A percentile compares a stretch with the other conserved stretches of the same genome.
phyloP scores from a whole-genome alignment of 2,888 invertebrate species.

The Globia sparganii region DNA sequence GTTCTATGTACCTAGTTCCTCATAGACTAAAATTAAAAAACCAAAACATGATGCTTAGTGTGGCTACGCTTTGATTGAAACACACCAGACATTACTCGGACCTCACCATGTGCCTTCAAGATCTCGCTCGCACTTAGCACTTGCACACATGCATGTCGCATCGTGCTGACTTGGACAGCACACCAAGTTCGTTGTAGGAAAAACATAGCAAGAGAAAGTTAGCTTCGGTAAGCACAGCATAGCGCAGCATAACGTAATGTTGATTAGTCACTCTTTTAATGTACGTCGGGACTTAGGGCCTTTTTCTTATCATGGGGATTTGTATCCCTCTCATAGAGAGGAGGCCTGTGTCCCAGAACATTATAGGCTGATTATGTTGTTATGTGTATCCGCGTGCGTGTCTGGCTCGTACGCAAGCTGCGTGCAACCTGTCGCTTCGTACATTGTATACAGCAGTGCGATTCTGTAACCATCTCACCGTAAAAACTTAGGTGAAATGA shows the following conservation, averaged over 20 bases:
- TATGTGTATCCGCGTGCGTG: not conserved
- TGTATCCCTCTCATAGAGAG: too few species aligned
- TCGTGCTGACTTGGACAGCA: not conserved
- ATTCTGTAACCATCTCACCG: too few species aligned
- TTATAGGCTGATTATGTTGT: too few species aligned
- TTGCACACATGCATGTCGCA: not conserved
- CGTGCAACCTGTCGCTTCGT: not conserved
- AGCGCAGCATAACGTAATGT: not conserved
- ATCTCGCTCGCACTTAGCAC: not conserved
- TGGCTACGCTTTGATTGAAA: not conserved
- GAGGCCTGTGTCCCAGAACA: too few species aligned
- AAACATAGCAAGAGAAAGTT: not conserved
- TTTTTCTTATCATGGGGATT: not conserved
- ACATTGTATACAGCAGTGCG: not conserved
- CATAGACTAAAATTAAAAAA: too few species aligned
- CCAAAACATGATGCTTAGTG: not conserved
- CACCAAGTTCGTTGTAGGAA: not conserved
- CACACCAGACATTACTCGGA: not conserved
- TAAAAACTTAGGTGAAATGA: too few species aligned
- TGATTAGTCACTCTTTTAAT: not conserved
- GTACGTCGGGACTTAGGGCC: not conserved
- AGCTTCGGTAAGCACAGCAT: not conserved
- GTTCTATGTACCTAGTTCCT: not conserved
- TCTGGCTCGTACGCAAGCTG: not conserved
- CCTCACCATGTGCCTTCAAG: not conserved